phyloP scores from a whole-genome alignment of 2,797 vertebrate species.

The Loriculus beryllinus region DNA sequence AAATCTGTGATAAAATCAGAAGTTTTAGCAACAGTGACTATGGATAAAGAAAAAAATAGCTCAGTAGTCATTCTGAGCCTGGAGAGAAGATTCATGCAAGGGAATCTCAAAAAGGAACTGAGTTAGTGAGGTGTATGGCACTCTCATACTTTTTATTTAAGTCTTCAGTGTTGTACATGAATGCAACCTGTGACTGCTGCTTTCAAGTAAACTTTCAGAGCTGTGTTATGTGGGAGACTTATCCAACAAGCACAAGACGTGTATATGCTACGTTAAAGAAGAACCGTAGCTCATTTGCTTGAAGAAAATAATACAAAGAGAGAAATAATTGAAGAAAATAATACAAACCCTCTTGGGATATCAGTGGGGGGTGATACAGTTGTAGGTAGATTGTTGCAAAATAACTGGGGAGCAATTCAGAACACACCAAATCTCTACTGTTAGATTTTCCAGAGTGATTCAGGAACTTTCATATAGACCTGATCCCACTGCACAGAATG shows the following conservation, averaged over 20 bases:
- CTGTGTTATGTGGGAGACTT: neutral
- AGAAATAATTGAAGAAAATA: neutral
- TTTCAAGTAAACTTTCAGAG: neutral
- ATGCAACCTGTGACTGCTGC: neutral
- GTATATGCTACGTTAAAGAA: neutral
- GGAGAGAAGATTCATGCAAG: neutral
- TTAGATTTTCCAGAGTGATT: neutral
- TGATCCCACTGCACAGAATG: neutral
- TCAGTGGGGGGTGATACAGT: neutral
- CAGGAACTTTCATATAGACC: neutral
- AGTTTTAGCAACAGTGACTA: neutral
- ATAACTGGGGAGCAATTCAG: neutral
- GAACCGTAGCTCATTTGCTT: neutral
- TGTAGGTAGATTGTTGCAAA: neutral
- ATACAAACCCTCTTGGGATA: neutral
- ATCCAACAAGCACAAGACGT: accelerated
- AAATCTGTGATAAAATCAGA: neutral
- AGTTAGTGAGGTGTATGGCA: neutral
- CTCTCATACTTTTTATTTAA: neutral
- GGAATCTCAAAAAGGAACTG: neutral
- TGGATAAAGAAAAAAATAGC: neutral
- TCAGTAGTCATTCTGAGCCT: neutral
- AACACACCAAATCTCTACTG: neutral
- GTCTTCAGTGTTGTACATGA: neutral
- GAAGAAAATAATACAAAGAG: neutral